Base-by-base conservation (phyloP, 2,797 vertebrate species). In the Chaunax sp. region DNA sequence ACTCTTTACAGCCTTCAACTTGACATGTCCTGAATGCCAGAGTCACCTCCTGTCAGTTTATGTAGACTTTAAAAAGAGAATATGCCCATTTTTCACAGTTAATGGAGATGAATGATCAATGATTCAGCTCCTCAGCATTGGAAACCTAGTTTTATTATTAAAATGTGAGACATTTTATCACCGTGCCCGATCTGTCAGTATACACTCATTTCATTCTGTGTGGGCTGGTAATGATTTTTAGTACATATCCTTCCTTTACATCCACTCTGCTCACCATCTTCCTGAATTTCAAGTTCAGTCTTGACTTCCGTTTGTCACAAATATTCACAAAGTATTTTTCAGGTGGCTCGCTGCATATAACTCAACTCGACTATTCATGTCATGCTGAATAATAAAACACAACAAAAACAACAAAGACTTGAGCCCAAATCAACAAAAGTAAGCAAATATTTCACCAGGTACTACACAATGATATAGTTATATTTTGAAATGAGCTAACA, bases 1-100 rank as follows among this genome's bases (percentile, higher is more conserved):
- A 33, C 54, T 65, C 64, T 37, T 61, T 25, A 22, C 55, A 53
- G 45, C 30, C 70, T 77, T 72, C 75, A 58, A 74, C 63, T 70
- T 75, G 33, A 70, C 44, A 69, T 54, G 35, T 43, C 14, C 43
- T 61, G n/a, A 64, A 58, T 59, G 3, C 25, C 55, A 51, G 46
- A 69, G 28, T 68, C 53, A 18, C 41, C 71, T 38, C 55, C 62
- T 56, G 47, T 65, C 59, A 45, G 62, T 61, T 51, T 13, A 64
- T 49, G 76, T 44, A 54, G 58, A 75, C 22, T 55, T 70, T 63
- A 57, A 60, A 8, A 0, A 0, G 18, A 50, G 44, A 79, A 67
- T 52, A 44, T 28, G 46, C n/a, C 6, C 35, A 45, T 70, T 70
- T 69, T 64, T 54, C 50, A 46, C 16, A 2, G 64, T 52, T 43